These are phyloP conservation scores for Mystacides longicornis DNA, from an alignment of 2,888 invertebrate species.

Conservation along the genomic window DNA sequence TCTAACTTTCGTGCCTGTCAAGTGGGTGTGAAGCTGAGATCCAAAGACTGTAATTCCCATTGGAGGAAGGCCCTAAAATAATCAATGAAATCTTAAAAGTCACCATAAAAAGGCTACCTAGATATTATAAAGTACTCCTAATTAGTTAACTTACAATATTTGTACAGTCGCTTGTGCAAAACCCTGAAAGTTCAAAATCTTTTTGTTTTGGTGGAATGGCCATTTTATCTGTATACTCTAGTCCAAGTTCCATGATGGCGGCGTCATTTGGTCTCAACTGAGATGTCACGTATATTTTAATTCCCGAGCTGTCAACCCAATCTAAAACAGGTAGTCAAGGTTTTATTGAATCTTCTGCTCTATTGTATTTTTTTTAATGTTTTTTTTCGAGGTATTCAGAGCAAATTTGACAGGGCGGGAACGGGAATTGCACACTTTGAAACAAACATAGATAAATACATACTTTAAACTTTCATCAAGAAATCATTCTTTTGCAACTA, in stretches of 20 bases:
- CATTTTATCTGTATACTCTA: slow-evolving; percentile 98
- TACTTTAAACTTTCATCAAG: too few relatives aligned
- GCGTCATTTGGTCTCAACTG: slow-evolving; percentile 77
- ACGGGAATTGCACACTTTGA: too few relatives aligned
- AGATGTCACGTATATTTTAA: slow-evolving; percentile 72
- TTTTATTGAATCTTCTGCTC: too few relatives aligned
- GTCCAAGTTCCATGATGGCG: slow-evolving; percentile 91
- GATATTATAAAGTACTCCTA: background rate
- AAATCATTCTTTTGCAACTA: too few relatives aligned
- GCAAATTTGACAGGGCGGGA: too few relatives aligned
- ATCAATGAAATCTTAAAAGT: background rate
- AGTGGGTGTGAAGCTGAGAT: slow-evolving; percentile 94
- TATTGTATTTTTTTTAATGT: too few relatives aligned
- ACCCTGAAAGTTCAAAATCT: slow-evolving; percentile 75
- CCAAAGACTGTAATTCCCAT: slow-evolving; percentile 88
- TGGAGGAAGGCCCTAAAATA: slow-evolving; percentile 63
- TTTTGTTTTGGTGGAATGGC: slow-evolving; percentile 84
- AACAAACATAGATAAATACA: too few relatives aligned
- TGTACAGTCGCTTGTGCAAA: slow-evolving; percentile 91
- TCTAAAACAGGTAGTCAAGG: too few relatives aligned
- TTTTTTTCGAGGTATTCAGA: too few relatives aligned
- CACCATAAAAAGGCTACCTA: background rate
- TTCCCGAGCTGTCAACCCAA: slow-evolving; percentile 83
- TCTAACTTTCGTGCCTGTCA: slow-evolving; percentile 76
- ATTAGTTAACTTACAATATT: slow-evolving; percentile 56